phyloP scores from a whole-genome alignment of 2,888 invertebrate genomes.

The Nomada goodeniana region DNA sequence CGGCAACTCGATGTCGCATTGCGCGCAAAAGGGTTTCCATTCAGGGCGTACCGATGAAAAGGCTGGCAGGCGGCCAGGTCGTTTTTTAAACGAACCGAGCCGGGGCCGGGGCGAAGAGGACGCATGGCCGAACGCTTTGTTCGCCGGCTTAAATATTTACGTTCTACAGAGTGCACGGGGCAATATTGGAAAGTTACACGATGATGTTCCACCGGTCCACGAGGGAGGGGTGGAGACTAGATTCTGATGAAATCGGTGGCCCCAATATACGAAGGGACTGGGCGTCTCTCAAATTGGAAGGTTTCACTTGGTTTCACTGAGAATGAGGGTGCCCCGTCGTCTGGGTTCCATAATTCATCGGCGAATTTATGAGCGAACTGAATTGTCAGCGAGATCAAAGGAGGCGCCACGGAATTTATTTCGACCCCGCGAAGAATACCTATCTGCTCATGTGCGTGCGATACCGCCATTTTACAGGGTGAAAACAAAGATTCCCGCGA shows the following conservation, averaged over 20 bases:
- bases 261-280: background rate
- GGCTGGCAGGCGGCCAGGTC: background rate
- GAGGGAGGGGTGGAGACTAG: background rate
- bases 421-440: too few species aligned
- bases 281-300: background rate
- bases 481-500: too few species aligned
- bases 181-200: background rate
- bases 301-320: background rate
- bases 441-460: too few species aligned
- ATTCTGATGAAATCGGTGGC: constrained; percentile 5
- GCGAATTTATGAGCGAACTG: background rate
- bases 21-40: constrained; percentile 25
- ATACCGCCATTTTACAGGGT: too few species aligned
- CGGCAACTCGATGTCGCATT: background rate
- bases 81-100: constrained; percentile 1
- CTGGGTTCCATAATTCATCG: background rate
- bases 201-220: background rate
- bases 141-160: constrained; percentile 14
- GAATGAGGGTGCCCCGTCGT: background rate
- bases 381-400: background rate
- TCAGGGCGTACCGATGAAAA: background rate
- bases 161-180: constrained; percentile 49
- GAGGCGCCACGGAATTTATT: constrained; percentile 5
- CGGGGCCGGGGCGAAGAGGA: background rate
- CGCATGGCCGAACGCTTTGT: background rate